Evolutionary conservation across 2,113 vertebrate genomes (phyloP), one percentile per base, ranked within the genome.

Genomic region (Cygnus atratus): DNA sequence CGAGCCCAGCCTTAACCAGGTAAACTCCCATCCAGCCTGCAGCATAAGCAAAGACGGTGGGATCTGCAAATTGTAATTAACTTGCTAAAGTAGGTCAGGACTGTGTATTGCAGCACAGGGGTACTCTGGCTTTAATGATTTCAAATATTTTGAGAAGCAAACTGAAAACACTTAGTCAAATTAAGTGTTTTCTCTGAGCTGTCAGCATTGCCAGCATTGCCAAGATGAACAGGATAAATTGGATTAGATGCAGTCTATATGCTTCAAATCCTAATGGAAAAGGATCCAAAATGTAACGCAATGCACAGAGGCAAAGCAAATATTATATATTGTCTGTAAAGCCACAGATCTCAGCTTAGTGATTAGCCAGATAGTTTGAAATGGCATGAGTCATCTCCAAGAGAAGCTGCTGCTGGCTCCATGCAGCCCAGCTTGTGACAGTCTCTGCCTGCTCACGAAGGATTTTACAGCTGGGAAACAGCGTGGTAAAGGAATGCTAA

Each of bases 161-260:
- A 95, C 88, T 67, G 78, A 91, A 93, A 95, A 97, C 94, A 91
- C 95, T 97, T 97, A 97, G 87, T 79, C 92, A 97, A 93, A 96
- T 97, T 93, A 97, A 95, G 89, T 97, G 76, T 96, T 97, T 96
- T 96, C 77, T 96, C 95, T 96, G 95, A 96, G 85, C 93, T 96
- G 92, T 97, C 96, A 95, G 93, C 90, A 62, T 96, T 88, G 88
- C 29, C 4, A 88, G 87, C 76, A 44, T 31, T 96, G 92, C 96
- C 75, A 95, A 90, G 92, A 91, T 84, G 94, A 96, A 92, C 70
- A 87, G 66, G 86, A 96, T 96, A 96, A 97, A 96, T 96, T 97
- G 95, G 86, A 96, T 97, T 97, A 95, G 90, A 95, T 96, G 84
- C 90, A 96, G 92, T 95, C 88, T 96, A 90, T 93, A 95, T 9